Conservation (phyloP, 2,797 vertebrate genomes). For the Anniella stebbinsi region DNA sequence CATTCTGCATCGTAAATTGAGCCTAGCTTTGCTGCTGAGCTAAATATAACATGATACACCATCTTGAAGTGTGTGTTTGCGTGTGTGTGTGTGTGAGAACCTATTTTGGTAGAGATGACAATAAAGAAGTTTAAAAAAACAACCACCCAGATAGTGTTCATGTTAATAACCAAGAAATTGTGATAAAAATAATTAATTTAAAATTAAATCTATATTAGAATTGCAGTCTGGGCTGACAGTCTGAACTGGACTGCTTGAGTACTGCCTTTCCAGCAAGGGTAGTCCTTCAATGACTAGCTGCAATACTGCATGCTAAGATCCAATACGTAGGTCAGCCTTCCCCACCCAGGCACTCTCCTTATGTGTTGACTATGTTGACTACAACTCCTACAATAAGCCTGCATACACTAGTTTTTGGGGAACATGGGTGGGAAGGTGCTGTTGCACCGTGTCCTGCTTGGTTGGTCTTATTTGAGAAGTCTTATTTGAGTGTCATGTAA, state of each 20-base stretch:
- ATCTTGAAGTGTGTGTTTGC: slow-evolving; percentile 40
- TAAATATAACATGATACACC: slow-evolving; percentile 53
- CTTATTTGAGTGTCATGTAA: background rate
- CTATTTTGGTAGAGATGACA: slow-evolving; percentile 40
- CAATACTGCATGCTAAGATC: background rate
- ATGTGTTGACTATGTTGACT: no score
- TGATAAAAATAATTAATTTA: slow-evolving; percentile 19
- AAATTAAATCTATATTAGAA: slow-evolving; percentile 28
- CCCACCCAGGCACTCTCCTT: no score
- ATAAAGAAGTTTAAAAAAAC: slow-evolving; percentile 21
- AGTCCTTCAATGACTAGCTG: background rate
- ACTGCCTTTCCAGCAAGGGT: background rate
- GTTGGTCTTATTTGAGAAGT: background rate
- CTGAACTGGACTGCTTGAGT: slow-evolving; percentile 6
- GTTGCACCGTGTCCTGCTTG: no score
- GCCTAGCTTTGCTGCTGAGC: slow-evolving; percentile 16
- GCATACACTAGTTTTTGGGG: no score
- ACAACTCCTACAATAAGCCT: no score
- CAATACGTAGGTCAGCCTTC: background rate
- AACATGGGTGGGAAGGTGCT: no score
- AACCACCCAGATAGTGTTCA: background rate
- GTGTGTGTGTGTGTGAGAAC: background rate
- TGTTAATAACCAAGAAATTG: slow-evolving; percentile 49
- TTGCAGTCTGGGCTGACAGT: slow-evolving; percentile 36
- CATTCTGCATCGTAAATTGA: slow-evolving; percentile 36